Evolutionary conservation across 1,140 invertebrate species (phyloP), one percentile per base, ranked within the genome.

Genomic region (Penaeus vannamei): DNA sequence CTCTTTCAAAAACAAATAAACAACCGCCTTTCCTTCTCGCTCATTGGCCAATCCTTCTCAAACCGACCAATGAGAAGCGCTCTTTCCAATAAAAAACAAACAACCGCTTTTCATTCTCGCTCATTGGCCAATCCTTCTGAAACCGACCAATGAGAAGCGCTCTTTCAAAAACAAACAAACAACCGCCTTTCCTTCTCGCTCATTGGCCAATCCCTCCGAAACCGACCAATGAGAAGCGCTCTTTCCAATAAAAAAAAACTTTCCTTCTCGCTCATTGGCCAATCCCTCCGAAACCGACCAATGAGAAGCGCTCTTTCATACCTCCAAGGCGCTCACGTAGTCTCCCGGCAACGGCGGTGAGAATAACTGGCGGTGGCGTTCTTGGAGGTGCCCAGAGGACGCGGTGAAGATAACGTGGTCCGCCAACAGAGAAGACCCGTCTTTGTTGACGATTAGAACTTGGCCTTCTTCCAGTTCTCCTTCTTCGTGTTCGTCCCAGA

Each of bases 331-430:
- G 4, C 53, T 79, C 22, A 81, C 19, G 17, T 69, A 82, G 23
- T 61, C 26, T 29, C 1, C 1, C 29, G 86, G 86, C n/a, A 87
- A 80, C 1, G 29, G 4, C 19, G 86, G 86, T 20, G 10, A 46
- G 80, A 87, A 87, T 23, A 87, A 20, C 19, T 82, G 64, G 36
- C 10, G 17, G n/a, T 87, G 86, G 1, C 69, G 79, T 62, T 83
- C 64, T 53, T 83, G 79, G 7, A 87, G 64, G 66, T 87, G 81
- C 17, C 60, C 86, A 17, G 61, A 42, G 14, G 86, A 83, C 2
- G 81, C 64, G 36, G 86, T 87, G 42, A 87, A 80, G 8, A 87
- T 20, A 12, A 87, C 64, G 29, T 87, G 80, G 26, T 36, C 32
- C 23, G 86, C 86, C 23, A 76, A 26, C 36, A 26, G 83, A 0